Evolutionary conservation across 2,797 vertebrate genomes (phyloP).

Genomic region (Echeneis naucrates): DNA sequence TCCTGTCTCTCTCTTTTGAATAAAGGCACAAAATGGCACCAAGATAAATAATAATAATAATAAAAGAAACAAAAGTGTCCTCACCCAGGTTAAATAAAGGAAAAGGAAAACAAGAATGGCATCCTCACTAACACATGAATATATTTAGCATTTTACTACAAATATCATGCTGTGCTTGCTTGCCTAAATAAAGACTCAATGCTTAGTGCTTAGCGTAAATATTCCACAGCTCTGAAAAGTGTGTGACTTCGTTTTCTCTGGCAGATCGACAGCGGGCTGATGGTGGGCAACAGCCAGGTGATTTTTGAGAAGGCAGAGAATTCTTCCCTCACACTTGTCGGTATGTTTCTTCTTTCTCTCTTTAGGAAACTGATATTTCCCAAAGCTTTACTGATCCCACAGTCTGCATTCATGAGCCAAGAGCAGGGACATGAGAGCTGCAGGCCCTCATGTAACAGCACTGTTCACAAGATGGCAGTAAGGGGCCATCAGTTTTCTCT

Average conservation of each 20-base stretch:
- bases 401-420: background rate
- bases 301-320: constrained; percentile 97
- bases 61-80: no score
- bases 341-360: constrained; percentile 80
- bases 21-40: no score
- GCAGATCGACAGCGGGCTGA: constrained; percentile 94
- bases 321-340: constrained; percentile 94
- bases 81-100: no score
- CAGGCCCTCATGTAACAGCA: no score
- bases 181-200: background rate
- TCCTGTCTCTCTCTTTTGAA: no score
- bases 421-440: background rate
- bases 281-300: constrained; percentile 97
- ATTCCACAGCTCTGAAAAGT: background rate
- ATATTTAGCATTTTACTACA: no score
- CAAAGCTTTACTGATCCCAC: no score
- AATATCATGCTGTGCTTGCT: background rate
- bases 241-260: constrained; percentile 12
- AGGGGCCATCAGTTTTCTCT: background rate
- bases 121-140: background rate
- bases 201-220: no score
- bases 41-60: no score
- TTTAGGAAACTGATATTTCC: background rate
- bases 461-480: constrained; percentile 67
- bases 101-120: no score